Conservation (phyloP, 2,113 vertebrate genomes). For the Ictalurus furcatus region DNA sequence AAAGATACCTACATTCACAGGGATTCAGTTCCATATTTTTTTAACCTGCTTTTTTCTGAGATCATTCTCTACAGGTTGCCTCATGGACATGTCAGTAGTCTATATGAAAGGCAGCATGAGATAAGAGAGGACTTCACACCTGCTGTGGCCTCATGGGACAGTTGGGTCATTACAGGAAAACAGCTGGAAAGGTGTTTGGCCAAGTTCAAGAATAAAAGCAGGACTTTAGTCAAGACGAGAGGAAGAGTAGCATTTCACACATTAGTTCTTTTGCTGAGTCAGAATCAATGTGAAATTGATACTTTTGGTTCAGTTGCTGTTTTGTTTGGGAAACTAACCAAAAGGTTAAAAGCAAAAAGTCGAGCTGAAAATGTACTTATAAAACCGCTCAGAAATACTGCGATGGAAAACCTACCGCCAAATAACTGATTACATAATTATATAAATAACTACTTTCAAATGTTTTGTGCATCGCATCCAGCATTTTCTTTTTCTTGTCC, state of each 20-base stretch:
- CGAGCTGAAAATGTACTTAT: not conserved
- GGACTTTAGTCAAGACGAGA: not conserved
- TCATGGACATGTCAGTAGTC: slow-evolving; percentile 11
- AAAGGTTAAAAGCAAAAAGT: not conserved
- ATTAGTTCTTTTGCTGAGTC: not conserved
- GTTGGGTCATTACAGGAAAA: slow-evolving; percentile 22
- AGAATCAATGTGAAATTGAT: not conserved
- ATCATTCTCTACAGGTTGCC: slow-evolving; percentile 29
- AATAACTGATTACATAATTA: not conserved
- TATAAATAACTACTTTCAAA: not conserved
- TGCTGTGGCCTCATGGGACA: slow-evolving; percentile 34
- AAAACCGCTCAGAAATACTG: not conserved
- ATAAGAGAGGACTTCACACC: slow-evolving; percentile 33
- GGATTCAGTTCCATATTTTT: slow-evolving; percentile 36
- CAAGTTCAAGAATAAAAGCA: not conserved
- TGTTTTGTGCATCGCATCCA: not conserved
- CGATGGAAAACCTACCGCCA: not conserved
- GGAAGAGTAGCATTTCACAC: not conserved
- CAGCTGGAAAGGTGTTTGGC: not conserved
- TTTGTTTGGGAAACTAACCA: not conserved
- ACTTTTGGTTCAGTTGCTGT: not conserved
- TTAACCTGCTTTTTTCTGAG: slow-evolving; percentile 10
- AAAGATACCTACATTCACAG: slow-evolving; percentile 47
- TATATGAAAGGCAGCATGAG: not conserved
- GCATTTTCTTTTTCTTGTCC: too few species aligned